phyloP scores from a whole-genome alignment of 2,113 vertebrate species.

The Lophius piscatorius region DNA sequence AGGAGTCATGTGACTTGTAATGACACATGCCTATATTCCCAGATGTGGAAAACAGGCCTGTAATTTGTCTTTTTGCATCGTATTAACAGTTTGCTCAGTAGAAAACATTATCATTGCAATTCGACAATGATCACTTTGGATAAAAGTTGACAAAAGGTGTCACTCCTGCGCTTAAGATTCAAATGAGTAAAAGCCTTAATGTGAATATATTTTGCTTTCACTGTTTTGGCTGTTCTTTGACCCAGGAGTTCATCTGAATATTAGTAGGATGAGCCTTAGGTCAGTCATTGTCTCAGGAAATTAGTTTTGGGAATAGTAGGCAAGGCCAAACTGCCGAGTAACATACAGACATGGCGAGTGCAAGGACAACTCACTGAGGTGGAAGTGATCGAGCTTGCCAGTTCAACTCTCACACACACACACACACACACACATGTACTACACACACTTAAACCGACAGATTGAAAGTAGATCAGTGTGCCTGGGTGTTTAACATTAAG shows the following conservation, averaged over 20 bases:
- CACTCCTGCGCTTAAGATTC: neutral
- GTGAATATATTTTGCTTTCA: no score
- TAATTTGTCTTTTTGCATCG: conserved; percentile 49
- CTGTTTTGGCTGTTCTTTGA: conserved; percentile 23
- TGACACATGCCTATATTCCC: conserved; percentile 48
- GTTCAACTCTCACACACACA: conserved; percentile 31
- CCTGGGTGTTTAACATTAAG: conserved; percentile 37
- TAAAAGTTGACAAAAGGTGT: conserved; percentile 7
- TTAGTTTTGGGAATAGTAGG: no score
- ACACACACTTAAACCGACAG: conserved; percentile 42
- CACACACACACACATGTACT: neutral
- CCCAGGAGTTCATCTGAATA: conserved; percentile 19
- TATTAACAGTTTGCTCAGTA: conserved; percentile 33
- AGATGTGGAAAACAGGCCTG: conserved; percentile 55
- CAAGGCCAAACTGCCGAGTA: no score
- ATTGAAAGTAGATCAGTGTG: conserved; percentile 70
- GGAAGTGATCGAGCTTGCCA: conserved; percentile 74
- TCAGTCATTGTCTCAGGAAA: conserved; percentile 38
- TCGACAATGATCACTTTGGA: no score
- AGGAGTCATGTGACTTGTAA: conserved; percentile 65
- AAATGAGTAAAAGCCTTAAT: no score
- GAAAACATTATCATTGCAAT: conserved; percentile 28
- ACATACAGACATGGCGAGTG: conserved; percentile 37
- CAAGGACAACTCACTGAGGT: conserved; percentile 59
- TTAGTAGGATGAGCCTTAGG: conserved; percentile 26